Percentiles rank a stretch among this genome's conserved stretches.
Conservation (phyloP, 64 coral and sea anemone genomes). For the Montipora efflorescens region DNA sequence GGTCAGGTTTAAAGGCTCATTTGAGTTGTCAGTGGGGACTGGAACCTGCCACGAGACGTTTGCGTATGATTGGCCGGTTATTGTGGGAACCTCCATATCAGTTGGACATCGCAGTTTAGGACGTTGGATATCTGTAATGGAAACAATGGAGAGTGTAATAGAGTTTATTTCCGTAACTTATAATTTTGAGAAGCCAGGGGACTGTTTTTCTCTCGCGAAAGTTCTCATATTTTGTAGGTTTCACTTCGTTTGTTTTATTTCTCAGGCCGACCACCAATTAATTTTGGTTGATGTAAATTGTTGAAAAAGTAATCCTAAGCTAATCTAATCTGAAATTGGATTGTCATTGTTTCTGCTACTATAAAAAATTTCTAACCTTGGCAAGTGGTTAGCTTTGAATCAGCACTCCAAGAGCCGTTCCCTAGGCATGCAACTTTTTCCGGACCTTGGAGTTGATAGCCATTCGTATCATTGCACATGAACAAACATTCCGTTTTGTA, state of each 20-base stretch:
- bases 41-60: constrained; percentile 14
- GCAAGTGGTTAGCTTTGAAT: not conserved
- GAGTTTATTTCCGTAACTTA: too few species aligned
- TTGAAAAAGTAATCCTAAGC: not conserved
- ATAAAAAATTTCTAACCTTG: constrained; percentile 2
- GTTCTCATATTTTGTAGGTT: too few species aligned
- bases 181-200: too few species aligned
- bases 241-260: too few species aligned
- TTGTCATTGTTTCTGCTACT: too few species aligned
- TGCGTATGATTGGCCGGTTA: constrained; percentile 21
- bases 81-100: not conserved
- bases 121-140: not conserved
- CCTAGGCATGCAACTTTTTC: not conserved
- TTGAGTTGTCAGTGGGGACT: constrained; percentile 59
- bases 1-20: not conserved
- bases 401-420: constrained; percentile 57
- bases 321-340: too few species aligned
- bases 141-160: too few species aligned
- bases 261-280: too few species aligned
- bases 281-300: not conserved
- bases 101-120: constrained; percentile 31
- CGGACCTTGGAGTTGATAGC: constrained; percentile 25
- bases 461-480: constrained; percentile 29
- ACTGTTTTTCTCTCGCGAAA: too few species aligned
- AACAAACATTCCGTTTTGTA: constrained; percentile 62